Conservation (phyloP, 1,140 invertebrate species). For the Neotoxoptera formosana region DNA sequence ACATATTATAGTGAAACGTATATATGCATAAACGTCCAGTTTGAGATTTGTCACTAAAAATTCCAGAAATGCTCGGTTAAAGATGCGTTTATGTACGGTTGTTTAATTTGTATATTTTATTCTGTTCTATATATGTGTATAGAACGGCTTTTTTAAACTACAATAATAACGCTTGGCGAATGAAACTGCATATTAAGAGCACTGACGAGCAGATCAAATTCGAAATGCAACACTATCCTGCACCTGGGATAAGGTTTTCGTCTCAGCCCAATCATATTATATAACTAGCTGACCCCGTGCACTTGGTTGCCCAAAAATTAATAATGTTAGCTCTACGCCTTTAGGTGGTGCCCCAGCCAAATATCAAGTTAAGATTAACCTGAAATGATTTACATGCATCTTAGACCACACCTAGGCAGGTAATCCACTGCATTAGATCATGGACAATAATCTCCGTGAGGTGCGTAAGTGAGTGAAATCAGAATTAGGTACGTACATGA, state of each 20-base stretch:
- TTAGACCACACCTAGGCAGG: too few species aligned
- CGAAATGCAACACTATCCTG: background rate
- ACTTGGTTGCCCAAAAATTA: too few species aligned
- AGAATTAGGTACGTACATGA: too few species aligned
- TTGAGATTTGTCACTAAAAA: slow-evolving; percentile 3
- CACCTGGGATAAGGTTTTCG: background rate
- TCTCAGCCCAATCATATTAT: too few species aligned
- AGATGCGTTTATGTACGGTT: background rate
- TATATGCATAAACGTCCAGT: slow-evolving; percentile 23
- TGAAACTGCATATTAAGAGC: background rate
- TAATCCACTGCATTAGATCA: too few species aligned
- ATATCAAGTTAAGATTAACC: too few species aligned
- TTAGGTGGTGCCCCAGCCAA: too few species aligned
- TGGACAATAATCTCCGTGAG: too few species aligned
- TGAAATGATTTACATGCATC: too few species aligned
- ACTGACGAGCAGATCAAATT: background rate
- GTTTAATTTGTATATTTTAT: background rate
- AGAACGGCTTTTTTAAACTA: background rate
- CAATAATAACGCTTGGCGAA: background rate
- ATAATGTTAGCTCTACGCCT: too few species aligned
- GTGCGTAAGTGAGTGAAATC: too few species aligned
- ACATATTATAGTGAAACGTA: background rate
- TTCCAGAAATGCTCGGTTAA: background rate
- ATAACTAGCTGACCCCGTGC: too few species aligned
- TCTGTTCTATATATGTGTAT: background rate